Evolutionary conservation across 2,888 invertebrate genomes (phyloP).

Genomic region (Ectemnius cavifrons): DNA sequence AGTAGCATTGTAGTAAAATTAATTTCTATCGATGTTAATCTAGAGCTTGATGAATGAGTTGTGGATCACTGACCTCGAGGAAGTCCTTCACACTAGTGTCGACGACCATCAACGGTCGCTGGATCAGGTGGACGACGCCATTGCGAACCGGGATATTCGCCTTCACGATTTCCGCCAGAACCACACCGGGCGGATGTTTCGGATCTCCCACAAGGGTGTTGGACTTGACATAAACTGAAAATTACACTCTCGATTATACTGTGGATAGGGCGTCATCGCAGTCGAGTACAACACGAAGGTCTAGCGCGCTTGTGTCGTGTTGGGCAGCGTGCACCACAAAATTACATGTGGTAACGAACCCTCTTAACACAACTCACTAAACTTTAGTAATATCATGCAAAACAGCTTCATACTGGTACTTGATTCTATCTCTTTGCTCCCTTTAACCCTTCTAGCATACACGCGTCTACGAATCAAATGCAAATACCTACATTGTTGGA

Average conservation of each 20-base stretch:
- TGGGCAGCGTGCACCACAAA: neutral
- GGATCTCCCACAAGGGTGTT: slow-evolving; percentile 89
- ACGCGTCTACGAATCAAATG: too few species aligned
- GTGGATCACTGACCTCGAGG: slow-evolving; percentile 84
- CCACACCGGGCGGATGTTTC: slow-evolving; percentile 89
- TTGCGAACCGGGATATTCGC: slow-evolving; percentile 95
- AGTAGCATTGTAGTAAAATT: neutral
- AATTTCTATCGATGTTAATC: too few species aligned
- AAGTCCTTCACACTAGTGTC: slow-evolving; percentile 93
- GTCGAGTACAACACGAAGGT: neutral
- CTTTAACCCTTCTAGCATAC: too few species aligned
- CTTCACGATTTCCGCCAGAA: slow-evolving; percentile 91
- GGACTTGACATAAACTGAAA: slow-evolving; percentile 90
- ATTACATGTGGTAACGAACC: slow-evolving; percentile 6
- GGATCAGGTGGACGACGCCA: slow-evolving; percentile 95
- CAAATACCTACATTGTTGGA: too few species aligned
- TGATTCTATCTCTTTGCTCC: too few species aligned
- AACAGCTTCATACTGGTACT: too few species aligned
- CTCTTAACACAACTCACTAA: slow-evolving; percentile 3
- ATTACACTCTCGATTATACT: slow-evolving; percentile 33
- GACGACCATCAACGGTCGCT: slow-evolving; percentile 93
- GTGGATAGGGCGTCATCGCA: neutral
- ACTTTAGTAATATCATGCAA: neutral
- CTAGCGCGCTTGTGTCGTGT: neutral
- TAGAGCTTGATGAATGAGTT: neutral